Evolutionary conservation across 2,888 invertebrate genomes (phyloP).

Genomic region (Chymomyza caudatula): DNA sequence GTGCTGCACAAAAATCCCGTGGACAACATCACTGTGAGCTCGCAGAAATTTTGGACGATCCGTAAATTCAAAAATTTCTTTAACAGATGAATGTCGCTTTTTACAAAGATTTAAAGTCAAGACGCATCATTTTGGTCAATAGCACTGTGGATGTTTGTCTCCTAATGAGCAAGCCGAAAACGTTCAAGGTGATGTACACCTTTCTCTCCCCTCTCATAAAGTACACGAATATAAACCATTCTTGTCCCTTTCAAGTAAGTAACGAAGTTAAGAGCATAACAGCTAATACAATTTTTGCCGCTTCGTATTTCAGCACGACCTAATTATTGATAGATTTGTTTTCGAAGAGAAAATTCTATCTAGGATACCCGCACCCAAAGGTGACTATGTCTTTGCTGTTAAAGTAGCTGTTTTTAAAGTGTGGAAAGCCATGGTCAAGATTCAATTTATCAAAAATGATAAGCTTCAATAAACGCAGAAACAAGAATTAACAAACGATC

Average conservation of each 20-base stretch:
- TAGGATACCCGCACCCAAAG: not conserved
- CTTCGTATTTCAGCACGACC: not conserved
- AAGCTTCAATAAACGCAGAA: too few relatives aligned
- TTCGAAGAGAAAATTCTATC: not conserved
- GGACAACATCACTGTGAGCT: not conserved
- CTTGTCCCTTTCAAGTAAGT: conserved; percentile 21
- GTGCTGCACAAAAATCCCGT: not conserved
- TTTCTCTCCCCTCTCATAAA: conserved; percentile 5
- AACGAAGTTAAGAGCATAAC: not conserved
- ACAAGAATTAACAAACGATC: too few relatives aligned
- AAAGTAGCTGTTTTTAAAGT: not conserved
- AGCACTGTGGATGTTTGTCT: conserved; percentile 20
- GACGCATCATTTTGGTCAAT: conserved; percentile 19
- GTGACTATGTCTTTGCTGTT: not conserved
- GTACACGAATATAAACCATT: conserved; percentile 8
- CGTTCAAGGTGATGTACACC: conserved; percentile 10
- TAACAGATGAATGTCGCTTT: conserved; percentile 1
- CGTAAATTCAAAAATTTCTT: not conserved
- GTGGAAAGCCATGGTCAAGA: not conserved
- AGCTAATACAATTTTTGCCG: not conserved
- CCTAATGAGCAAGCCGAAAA: conserved; percentile 7
- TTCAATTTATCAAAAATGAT: too few relatives aligned
- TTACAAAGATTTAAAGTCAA: conserved; percentile 16
- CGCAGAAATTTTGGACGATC: not conserved
- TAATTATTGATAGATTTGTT: not conserved